Conservation (phyloP, 2,113 vertebrate species). For the Rhinolophus ferrumequinum region DNA sequence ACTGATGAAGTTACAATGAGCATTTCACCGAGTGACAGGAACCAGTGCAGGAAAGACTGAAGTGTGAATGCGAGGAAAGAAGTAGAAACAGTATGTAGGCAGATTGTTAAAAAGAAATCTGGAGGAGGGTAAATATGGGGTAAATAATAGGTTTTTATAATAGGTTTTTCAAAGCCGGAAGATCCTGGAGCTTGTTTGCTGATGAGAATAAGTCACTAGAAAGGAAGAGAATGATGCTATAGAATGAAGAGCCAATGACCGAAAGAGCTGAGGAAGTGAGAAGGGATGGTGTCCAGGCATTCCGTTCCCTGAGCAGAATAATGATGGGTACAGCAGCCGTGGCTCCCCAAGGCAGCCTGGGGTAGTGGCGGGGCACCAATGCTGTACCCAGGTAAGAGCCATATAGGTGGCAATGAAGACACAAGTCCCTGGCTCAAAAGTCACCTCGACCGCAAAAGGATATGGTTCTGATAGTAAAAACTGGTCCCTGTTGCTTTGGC, state of each 20-base stretch:
- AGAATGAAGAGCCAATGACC: not conserved
- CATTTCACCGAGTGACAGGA: not conserved
- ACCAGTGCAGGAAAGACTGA: not conserved
- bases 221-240: not conserved
- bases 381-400: not conserved
- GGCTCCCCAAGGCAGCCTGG: not conserved
- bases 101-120: not conserved
- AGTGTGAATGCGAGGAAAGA: not conserved
- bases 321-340: not conserved
- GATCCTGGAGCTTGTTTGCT: not conserved
- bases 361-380: not conserved
- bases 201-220: not conserved
- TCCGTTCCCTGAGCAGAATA: not conserved
- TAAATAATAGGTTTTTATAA: not conserved
- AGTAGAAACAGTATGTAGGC: not conserved
- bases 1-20: not conserved
- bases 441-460: not conserved
- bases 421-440: not conserved
- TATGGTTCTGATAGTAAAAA: not conserved
- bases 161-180: not conserved
- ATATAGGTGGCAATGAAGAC: not conserved
- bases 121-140: not conserved
- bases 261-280: not conserved
- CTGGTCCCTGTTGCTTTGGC: not conserved
- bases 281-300: rapidly evolving